phyloP scores from a whole-genome alignment of 2,888 invertebrate species.

The Plagodis dolabraria region DNA sequence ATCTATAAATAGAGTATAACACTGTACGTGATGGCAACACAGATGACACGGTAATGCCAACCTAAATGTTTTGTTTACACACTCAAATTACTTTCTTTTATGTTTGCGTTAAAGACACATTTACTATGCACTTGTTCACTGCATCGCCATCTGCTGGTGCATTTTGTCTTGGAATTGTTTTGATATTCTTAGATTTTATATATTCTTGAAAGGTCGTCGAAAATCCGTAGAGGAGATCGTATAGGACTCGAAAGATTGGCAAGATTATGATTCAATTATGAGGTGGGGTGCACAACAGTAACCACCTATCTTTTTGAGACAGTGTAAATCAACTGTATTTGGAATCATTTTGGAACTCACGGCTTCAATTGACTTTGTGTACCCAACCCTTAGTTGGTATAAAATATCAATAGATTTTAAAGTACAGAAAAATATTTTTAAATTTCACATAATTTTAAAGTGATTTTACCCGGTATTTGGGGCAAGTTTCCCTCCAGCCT shows the following conservation, averaged over 20 bases:
- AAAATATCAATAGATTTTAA: too few species aligned
- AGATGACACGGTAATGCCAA: constrained; percentile 56
- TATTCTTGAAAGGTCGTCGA: constrained; percentile 3
- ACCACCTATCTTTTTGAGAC: too few species aligned
- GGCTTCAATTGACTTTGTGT: too few species aligned
- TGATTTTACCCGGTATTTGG: constrained; percentile 52
- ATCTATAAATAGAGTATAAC: constrained; percentile 50
- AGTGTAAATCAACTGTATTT: background rate
- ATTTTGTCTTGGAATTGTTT: constrained; percentile 7
- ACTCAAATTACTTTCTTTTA: constrained; percentile 37
- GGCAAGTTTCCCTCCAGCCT: constrained; percentile 52
- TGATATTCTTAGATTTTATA: background rate
- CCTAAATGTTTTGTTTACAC: constrained; percentile 65
- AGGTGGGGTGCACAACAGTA: too few species aligned
- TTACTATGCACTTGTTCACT: constrained; percentile 24
- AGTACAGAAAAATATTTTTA: too few species aligned
- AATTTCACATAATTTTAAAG: constrained; percentile 12
- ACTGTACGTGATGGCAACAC: constrained; percentile 55
- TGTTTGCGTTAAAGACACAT: constrained; percentile 25
- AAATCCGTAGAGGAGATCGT: constrained; percentile 3
- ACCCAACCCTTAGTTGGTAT: too few species aligned
- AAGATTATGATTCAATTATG: constrained; percentile 1
- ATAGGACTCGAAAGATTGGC: constrained; percentile 6
- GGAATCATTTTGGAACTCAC: too few species aligned
- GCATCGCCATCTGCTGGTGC: constrained; percentile 12